Base-by-base conservation (phyloP, 2,888 invertebrate genomes). In the Phyllotreta striolata region DNA sequence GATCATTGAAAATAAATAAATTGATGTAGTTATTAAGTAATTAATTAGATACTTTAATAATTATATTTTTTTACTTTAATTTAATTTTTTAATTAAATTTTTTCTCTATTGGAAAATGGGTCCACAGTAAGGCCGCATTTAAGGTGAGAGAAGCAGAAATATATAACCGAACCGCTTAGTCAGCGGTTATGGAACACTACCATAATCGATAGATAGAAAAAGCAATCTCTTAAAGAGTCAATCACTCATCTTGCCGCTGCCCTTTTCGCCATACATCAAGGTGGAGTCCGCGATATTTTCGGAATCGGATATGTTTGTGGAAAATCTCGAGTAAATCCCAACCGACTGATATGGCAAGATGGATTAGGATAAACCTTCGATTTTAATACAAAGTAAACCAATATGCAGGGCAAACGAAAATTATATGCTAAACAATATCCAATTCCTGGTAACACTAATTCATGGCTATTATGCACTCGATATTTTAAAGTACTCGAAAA, bases 151-250 rank as follows among this genome's bases (percentile, higher is more conserved):
- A 59, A 51, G 60, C 38, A 39, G 12, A 41, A 54, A 43, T 60
- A 43, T 60, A 38, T 38, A 52, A 38, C 6, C 1, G 38, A 60
- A 60, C 52, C 54, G 60, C 76, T 68, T 70, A 73, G 77, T 77
- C 77, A 78, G 78, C 77, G 76, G 73, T 78, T 78, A 77, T 78
- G 77, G 75, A 77, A 74, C 75, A 77, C 73, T 52, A 46, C 41
- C 40, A 43, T 60, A 60, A 52, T 60, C 52, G 52, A 52, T 44
- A 49, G 34, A 41, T 10, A 14, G 38, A 60, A 60, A 60, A 60
- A 55, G 55, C 49, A 62, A 77, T 78, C 77, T 78, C 77, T 78
- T 77, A 76, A 75, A 52, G 52, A 52, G 60, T 60, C 60, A 60
- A 52, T 52, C 52, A 60, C 60, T 60, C 60, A 60, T 60, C 52